Evolutionary conservation across 1,140 invertebrate genomes (phyloP).

Genomic region (Samia ricini): DNA sequence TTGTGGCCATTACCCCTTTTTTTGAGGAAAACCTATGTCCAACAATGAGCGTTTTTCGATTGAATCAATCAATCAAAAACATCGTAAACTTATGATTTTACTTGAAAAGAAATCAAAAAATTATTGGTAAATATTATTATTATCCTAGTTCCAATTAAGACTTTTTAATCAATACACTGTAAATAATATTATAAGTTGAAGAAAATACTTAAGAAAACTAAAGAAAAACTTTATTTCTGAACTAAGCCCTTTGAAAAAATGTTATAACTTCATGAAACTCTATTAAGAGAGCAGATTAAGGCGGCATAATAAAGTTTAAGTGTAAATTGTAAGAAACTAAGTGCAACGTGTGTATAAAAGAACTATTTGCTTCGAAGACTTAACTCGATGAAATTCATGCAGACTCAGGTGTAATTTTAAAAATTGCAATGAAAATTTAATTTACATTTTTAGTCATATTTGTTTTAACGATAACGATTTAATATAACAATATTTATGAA

Average conservation of each 20-base stretch:
- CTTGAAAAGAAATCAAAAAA: too few relatives aligned
- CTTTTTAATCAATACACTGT: neutral
- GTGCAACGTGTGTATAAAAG: conserved; percentile 13
- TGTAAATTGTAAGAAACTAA: conserved; percentile 24
- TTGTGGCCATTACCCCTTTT: too few relatives aligned
- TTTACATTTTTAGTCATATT: neutral
- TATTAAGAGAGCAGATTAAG: conserved; percentile 26
- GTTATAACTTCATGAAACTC: conserved; percentile 3
- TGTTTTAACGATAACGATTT: neutral
- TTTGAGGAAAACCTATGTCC: too few relatives aligned
- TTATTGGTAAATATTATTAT: too few relatives aligned
- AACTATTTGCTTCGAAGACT: neutral
- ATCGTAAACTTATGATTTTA: too few relatives aligned
- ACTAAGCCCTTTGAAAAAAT: neutral
- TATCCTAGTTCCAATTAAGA: too few relatives aligned
- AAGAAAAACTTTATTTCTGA: neutral
- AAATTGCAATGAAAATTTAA: neutral
- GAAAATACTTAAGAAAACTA: neutral
- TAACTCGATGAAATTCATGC: neutral
- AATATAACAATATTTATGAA: too few relatives aligned
- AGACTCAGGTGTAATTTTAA: neutral
- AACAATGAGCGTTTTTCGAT: too few relatives aligned
- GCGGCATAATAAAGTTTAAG: conserved; percentile 23
- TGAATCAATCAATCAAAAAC: too few relatives aligned
- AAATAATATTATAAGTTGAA: neutral